Evolutionary conservation across 2,797 vertebrate species (phyloP), one percentile per base, ranked within the genome.

Genomic region (Schizopygopsis malacanthus): DNA sequence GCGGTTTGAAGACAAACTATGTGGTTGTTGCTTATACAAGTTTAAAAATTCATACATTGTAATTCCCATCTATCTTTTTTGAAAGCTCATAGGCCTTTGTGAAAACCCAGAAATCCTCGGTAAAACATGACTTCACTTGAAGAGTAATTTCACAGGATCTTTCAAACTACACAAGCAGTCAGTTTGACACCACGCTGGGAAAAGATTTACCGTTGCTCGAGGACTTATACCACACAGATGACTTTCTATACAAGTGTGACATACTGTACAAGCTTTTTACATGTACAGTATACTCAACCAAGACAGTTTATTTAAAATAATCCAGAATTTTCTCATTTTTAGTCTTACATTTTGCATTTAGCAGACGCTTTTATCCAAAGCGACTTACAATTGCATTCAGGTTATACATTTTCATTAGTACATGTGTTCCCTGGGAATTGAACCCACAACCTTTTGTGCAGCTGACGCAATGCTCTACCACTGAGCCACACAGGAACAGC

Each of bases 101-200:
- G 12, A 77, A 77, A 56, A 41, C 20, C 6, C 11, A 2, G 1
- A 56, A 77, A 77, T 56, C 33, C 52, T 56, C 56, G n/a, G 33
- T 56, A 77, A 77, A 77, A 77, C 73, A 77, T 8, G 33, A 56
- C 11, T 56, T 77, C 52, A 15, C 33, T 56, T 54, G 50, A 76
- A 76, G 18, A 54, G 50, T 54, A 54, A 76, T 76, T 54, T 76
- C 50, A 54, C 50, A 22, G 73, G 28, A 37, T 77, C 75, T 39
- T 76, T 37, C 7, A 76, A 20, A 56, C 18, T 37, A 20, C 50
- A 37, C 28, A 47, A 37, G 3, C 33, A 39, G 11, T 56, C 7
- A 50, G 7, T 54, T 50, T 73, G n/a, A 73, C 43, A 28, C n/a
- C 71, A 73, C 71, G 50, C 45, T 73, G n/a, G n/a, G 18, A 50